Evolutionary conservation across 2,113 vertebrate genomes (phyloP).

Genomic region (Channa maculata): DNA sequence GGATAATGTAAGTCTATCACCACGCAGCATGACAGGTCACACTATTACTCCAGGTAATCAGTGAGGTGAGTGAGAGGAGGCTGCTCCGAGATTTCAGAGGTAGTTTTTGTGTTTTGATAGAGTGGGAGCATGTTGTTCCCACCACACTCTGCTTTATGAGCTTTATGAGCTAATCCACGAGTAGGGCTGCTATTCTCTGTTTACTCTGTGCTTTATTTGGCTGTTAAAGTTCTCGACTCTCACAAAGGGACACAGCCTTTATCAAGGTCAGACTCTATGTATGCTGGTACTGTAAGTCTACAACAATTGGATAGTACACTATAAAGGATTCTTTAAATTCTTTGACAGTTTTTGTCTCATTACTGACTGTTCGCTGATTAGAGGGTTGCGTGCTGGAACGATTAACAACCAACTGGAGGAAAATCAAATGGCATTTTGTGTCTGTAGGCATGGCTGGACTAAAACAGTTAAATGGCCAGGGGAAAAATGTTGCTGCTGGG

Average conservation of each 20-base stretch:
- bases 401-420: not conserved
- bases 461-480: not conserved
- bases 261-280: constrained; percentile 22
- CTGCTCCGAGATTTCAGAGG: not conserved
- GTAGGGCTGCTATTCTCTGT: not conserved
- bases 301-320: too few relatives aligned
- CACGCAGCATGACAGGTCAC: constrained; percentile 3
- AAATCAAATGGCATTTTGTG: not conserved
- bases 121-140: constrained; percentile 18
- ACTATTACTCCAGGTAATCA: constrained; percentile 25
- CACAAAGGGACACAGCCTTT: constrained; percentile 11
- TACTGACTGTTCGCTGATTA: too few relatives aligned
- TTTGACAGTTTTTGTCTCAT: not conserved
- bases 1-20: constrained; percentile 12
- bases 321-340: not conserved
- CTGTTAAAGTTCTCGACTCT: constrained; percentile 26
- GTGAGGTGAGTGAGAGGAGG: constrained; percentile 4
- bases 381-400: too few relatives aligned
- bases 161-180: constrained; percentile 14
- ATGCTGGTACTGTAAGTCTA: not conserved
- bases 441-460: not conserved
- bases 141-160: not conserved
- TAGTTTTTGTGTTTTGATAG: not conserved
- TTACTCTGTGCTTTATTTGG: constrained; percentile 44
- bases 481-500: not conserved